Evolutionary conservation across 2,888 invertebrate species (phyloP).

Genomic region (Ochropacha duplaris): DNA sequence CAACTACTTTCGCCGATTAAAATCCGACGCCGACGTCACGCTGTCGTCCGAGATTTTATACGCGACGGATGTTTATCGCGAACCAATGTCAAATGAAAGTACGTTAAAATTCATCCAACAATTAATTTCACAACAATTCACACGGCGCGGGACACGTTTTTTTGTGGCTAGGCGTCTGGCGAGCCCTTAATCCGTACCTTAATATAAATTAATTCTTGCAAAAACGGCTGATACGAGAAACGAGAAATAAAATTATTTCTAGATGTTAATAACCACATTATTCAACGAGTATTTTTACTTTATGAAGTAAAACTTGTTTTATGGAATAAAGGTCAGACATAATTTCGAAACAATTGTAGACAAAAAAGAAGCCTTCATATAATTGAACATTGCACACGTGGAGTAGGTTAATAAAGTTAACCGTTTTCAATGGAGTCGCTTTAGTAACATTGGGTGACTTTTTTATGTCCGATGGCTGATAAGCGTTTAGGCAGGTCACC

Average conservation of each 20-base stretch:
- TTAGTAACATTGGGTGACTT: neutral
- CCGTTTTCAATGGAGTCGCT: neutral
- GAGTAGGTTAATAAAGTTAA: neutral
- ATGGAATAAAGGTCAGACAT: neutral
- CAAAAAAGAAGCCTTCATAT: neutral
- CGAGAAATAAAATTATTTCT: neutral
- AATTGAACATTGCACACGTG: neutral
- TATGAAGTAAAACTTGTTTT: neutral
- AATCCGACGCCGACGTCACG: slow-evolving; percentile 46
- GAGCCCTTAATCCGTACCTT: slow-evolving; percentile 22
- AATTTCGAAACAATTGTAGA: neutral
- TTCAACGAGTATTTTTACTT: slow-evolving; percentile 1
- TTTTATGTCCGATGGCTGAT: too few relatives aligned
- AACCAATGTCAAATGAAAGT: slow-evolving; percentile 47
- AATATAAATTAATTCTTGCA: neutral
- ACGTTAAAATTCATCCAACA: slow-evolving; percentile 36
- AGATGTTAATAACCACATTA: neutral
- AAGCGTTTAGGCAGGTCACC: too few relatives aligned
- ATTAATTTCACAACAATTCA: slow-evolving; percentile 5
- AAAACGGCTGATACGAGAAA: slow-evolving; percentile 1
- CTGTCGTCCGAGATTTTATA: slow-evolving; percentile 44
- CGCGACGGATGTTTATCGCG: slow-evolving; percentile 57
- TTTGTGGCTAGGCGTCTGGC: neutral
- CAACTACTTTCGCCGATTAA: slow-evolving; percentile 78
- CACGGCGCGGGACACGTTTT: neutral